A percentile compares a stretch with the other conserved stretches of the same genome.
Conservation (phyloP, 2,888 invertebrate species). For the Tachina lurida region DNA sequence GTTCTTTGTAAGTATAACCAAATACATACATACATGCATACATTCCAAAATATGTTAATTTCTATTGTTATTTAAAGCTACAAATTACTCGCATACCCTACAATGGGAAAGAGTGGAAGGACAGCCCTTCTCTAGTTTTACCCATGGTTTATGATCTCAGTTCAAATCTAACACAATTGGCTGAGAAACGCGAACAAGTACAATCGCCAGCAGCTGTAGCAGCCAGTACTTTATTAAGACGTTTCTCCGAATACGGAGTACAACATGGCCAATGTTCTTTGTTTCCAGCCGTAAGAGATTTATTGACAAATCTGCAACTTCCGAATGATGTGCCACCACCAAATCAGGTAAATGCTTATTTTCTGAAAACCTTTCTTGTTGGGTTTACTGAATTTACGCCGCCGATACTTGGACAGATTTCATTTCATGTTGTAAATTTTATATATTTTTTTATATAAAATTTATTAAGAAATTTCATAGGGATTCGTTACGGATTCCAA, state of each 20-base stretch:
- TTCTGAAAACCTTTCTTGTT: background rate
- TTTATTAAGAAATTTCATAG: too few relatives aligned
- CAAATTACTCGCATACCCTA: conserved; percentile 89
- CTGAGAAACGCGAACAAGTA: conserved; percentile 90
- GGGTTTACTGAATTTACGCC: background rate
- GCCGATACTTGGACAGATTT: too few relatives aligned
- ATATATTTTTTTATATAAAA: too few relatives aligned
- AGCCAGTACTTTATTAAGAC: conserved; percentile 86
- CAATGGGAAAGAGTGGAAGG: conserved; percentile 86
- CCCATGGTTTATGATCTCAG: conserved; percentile 95
- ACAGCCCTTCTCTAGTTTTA: conserved; percentile 90
- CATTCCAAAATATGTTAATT: background rate
- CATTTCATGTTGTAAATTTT: background rate
- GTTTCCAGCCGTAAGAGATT: conserved; percentile 94
- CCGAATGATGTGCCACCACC: conserved; percentile 89
- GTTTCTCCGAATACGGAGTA: conserved; percentile 89
- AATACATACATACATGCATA: background rate
- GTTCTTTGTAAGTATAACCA: conserved; percentile 89
- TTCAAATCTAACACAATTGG: conserved; percentile 93
- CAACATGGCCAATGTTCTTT: conserved; percentile 94
- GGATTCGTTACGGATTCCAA: too few relatives aligned
- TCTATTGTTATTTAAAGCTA: conserved; percentile 83
- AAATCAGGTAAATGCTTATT: conserved; percentile 77
- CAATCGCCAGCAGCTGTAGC: conserved; percentile 86
- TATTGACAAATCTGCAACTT: conserved; percentile 91